These are phyloP conservation scores for Machimus atricapillus DNA, from an alignment of 2,888 invertebrate species.

Conservation along the genomic window DNA sequence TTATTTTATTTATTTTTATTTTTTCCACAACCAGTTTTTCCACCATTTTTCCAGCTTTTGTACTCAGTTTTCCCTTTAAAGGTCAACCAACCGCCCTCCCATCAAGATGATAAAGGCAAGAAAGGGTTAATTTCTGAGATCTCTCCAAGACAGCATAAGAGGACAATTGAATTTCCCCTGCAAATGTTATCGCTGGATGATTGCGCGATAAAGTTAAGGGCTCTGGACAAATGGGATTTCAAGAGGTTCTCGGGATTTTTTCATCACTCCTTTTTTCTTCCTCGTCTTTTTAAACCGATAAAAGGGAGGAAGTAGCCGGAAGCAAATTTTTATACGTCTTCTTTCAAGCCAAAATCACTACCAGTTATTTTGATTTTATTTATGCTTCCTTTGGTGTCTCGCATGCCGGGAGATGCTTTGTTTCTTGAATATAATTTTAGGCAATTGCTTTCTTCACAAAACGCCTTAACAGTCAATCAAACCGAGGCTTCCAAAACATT, in stretches of 20 bases:
- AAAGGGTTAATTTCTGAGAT: conserved; percentile 23
- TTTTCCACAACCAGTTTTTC: background rate
- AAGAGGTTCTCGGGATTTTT: background rate
- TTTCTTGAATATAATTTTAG: background rate
- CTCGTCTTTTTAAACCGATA: background rate
- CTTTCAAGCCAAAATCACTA: background rate
- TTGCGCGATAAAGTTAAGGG: conserved; percentile 10
- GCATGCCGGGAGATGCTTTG: background rate
- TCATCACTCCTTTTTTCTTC: background rate
- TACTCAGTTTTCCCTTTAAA: background rate
- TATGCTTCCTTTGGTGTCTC: background rate
- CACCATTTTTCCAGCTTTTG: background rate
- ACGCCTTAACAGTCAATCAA: background rate
- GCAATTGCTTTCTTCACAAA: background rate
- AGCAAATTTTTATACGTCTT: background rate
- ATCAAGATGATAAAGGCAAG: conserved; percentile 11
- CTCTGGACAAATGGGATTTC: conserved; percentile 2
- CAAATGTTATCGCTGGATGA: background rate
- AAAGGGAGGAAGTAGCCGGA: background rate
- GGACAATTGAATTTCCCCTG: conserved; percentile 20
- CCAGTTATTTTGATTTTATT: background rate
- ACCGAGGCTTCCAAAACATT: background rate
- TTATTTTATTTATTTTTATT: background rate
- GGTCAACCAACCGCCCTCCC: background rate
- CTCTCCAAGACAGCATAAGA: conserved; percentile 4